These are phyloP conservation scores for Onychostruthus taczanowskii DNA, from an alignment of 2,113 vertebrate genomes.

Conservation along the genomic window DNA sequence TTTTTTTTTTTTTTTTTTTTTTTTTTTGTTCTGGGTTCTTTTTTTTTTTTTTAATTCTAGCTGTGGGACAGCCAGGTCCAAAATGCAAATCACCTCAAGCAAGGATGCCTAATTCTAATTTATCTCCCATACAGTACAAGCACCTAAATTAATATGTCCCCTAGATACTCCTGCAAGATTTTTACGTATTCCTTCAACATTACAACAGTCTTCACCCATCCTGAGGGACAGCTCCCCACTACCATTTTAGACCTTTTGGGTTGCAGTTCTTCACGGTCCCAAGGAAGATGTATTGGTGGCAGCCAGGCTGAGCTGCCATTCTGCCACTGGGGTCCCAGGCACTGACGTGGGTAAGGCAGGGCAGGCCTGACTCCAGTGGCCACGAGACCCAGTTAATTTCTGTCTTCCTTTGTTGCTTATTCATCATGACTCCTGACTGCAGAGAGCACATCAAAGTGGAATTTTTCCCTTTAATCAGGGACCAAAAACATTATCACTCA, in stretches of 20 bases:
- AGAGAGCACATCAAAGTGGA: slow-evolving; percentile 44
- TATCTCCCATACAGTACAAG: background rate
- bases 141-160: background rate
- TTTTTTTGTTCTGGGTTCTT: too few relatives aligned
- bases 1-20: too few relatives aligned
- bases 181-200: background rate
- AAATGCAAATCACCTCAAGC: background rate
- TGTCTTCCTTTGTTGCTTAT: slow-evolving; percentile 1
- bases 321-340: background rate
- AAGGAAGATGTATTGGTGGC: background rate
- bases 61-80: background rate
- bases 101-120: background rate
- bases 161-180: background rate
- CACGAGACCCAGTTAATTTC: background rate
- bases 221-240: background rate
- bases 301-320: background rate
- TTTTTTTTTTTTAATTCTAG: background rate
- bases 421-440: background rate
- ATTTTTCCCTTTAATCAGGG: slow-evolving; percentile 46
- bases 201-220: background rate
- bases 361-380: background rate
- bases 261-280: background rate
- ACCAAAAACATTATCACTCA: slow-evolving; percentile 21
- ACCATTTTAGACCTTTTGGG: background rate
- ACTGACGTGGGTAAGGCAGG: background rate